These are phyloP conservation scores for Melospiza georgiana DNA, from an alignment of 2,113 vertebrate genomes.

Conservation along the genomic window DNA sequence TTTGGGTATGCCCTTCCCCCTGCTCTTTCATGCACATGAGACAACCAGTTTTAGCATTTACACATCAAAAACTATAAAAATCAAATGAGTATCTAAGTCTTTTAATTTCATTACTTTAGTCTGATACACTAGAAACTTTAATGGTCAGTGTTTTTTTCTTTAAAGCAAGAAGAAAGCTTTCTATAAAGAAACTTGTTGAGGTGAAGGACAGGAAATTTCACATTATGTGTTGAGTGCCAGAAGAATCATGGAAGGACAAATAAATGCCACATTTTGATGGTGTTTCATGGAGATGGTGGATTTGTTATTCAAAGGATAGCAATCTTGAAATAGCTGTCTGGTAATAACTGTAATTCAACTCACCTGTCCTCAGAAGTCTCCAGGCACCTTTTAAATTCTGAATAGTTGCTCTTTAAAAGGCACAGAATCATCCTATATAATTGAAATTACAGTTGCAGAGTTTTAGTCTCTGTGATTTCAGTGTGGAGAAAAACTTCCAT, in stretches of 20 bases:
- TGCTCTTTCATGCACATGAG: not conserved
- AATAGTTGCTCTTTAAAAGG: conserved; percentile 11
- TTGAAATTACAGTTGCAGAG: conserved; percentile 50
- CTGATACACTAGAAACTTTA: not conserved
- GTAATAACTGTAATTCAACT: conserved; percentile 67
- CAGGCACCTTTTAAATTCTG: conserved; percentile 39
- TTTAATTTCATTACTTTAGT: not conserved
- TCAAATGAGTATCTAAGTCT: not conserved
- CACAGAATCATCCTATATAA: conserved; percentile 30
- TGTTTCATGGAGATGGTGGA: not conserved
- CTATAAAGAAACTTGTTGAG: not conserved
- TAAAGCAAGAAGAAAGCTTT: not conserved
- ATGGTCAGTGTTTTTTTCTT: not conserved
- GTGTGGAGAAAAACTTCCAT: not conserved
- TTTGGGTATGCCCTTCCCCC: not conserved
- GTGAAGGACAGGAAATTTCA: not conserved
- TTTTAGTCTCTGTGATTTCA: conserved; percentile 18
- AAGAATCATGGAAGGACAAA: not conserved
- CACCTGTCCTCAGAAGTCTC: conserved; percentile 7
- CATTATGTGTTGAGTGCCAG: not conserved
- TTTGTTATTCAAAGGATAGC: conserved; percentile 15
- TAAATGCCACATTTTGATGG: conserved; percentile 21
- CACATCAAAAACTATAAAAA: not conserved
- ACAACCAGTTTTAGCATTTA: not conserved
- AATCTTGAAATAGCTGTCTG: conserved; percentile 49